Evolutionary conservation across 2,113 vertebrate genomes (phyloP), one percentile per base, ranked within the genome.

Genomic region (Eonycteris spelaea): DNA sequence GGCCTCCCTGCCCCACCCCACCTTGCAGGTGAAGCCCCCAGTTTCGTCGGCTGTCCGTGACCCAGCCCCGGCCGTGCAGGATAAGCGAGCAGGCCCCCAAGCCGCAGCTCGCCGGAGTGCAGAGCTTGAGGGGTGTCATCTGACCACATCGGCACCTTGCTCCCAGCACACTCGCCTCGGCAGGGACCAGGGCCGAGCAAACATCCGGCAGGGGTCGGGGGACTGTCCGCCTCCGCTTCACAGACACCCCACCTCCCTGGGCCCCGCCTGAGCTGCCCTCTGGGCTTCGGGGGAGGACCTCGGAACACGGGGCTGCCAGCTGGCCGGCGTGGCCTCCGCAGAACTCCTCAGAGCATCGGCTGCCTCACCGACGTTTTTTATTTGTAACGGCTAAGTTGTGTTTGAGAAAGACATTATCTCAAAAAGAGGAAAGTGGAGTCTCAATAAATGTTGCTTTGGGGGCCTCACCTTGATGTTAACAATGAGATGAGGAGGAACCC

Each of bases 21-120:
- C 38, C 59, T 38, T 26, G 24, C 6, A 57, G 55, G n/a, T 3
- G 30, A 45, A 38, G 35, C 45, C 7, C 65, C 19, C 43, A 0
- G 10, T 9, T n/a, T 28, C 0, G 0, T 0, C 2, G 28, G 30
- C 30, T 57, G 19, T 7, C 21, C 7, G 2, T 6, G 48, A 22
- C 48, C n/a, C 40, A 35, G 43, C 53, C 59, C 9, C 26, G 3
- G 26, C 30, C 7, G 0, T 38, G 28, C 33, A 16, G 67, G 30
- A n/a, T 7, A 7, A 74, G 43, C 6, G 38, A 74, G 24, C 4
- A 28, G 35, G 6, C 80, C 22, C 4, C 45, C 15, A 2, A 45
- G 2, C 10, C 45, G 2, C 3, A 18, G 26, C 16, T 35, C 78
- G 57, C 12, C 0, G 65, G 68, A 40, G 9, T 14, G 13, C 5